Base-by-base conservation (phyloP, 2,797 vertebrate species). In the Rhynchonycteris naso region DNA sequence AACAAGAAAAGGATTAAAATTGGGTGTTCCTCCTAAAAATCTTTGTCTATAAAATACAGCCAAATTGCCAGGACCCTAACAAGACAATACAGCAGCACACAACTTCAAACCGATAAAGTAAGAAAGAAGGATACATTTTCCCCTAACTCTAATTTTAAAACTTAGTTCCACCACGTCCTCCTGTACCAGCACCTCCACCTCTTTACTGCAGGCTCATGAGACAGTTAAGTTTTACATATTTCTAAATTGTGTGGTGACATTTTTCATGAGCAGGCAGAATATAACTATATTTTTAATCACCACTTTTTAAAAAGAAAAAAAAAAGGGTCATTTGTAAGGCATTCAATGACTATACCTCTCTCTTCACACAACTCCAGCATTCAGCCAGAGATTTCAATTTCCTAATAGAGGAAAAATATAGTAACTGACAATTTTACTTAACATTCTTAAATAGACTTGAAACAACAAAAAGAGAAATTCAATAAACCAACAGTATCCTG, bases 301-400 rank as follows among this genome's bases (percentile, higher is more conserved):
- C 38, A 96, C 16, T 94, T 80, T 54, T 68, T 22, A 80, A 81
- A 56, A 90, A 28, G 22, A 21, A 26, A 0, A 9, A 9, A 81
- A 66, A 97, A 94, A 7, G 24, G 66, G 47, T 50, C 58, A 24
- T 88, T 79, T 74, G 43, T 79, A 93, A 87, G 61, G 92, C 79
- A 95, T 38, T 89, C 35, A 93, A 58, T 76, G 59, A 47, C 84
- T 81, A 92, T 80, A 35, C 19, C 94, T 78, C 71, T 80, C 80
- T 88, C 87, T 86, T 93, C 58, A 96, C 24, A 84, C 59, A 96
- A 95, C 79, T 91, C 91, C 59, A 95, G 82, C 92, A 79, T 95
- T 95, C 72, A 95, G 83, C 89, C 80, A 96, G 89, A 92, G 50
- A 97, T 63, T 92, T 96, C 88, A 96, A 84, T 61, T 90, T 95